These are phyloP conservation scores for Bostrychus sinensis DNA, from an alignment of 2,113 vertebrate species.

Conservation along the genomic window DNA sequence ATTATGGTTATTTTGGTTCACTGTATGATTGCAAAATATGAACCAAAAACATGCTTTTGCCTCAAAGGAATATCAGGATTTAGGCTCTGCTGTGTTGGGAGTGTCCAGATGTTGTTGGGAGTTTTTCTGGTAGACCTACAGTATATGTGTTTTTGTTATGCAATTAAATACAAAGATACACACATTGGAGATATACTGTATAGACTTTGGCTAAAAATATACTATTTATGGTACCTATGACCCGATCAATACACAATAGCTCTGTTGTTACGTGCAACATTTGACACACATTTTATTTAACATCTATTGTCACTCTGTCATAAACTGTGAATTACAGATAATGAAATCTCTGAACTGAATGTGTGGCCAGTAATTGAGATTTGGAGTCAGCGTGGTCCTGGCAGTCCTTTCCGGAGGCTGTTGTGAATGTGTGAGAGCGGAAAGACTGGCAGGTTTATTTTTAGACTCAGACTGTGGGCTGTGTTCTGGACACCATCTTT, in stretches of 20 bases:
- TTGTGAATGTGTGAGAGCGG: conserved; percentile 20
- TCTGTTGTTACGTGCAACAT: no score
- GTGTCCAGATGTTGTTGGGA: conserved; percentile 19
- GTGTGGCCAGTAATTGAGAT: neutral
- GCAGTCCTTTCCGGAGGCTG: conserved; percentile 47
- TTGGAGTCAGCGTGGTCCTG: conserved; percentile 1
- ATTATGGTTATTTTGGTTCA: conserved; percentile 29
- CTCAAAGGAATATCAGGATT: neutral
- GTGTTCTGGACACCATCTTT: conserved; percentile 42
- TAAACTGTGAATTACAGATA: neutral
- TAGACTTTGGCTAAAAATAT: no score
- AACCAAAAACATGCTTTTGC: no score
- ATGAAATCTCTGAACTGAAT: neutral
- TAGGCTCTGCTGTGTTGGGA: conserved; percentile 4
- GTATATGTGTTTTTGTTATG: conserved; percentile 16
- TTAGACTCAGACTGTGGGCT: conserved; percentile 51
- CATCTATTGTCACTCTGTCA: neutral
- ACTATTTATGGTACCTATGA: no score
- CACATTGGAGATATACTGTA: no score
- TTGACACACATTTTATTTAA: no score
- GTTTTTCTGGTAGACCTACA: conserved; percentile 8
- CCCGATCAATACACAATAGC: no score
- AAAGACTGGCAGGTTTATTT: conserved; percentile 62
- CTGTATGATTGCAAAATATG: no score
- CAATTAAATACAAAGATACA: no score